Evolutionary conservation across 2,797 vertebrate species (phyloP), one percentile per base, ranked within the genome.

Genomic region (Hyperoplus lanceolatus): DNA sequence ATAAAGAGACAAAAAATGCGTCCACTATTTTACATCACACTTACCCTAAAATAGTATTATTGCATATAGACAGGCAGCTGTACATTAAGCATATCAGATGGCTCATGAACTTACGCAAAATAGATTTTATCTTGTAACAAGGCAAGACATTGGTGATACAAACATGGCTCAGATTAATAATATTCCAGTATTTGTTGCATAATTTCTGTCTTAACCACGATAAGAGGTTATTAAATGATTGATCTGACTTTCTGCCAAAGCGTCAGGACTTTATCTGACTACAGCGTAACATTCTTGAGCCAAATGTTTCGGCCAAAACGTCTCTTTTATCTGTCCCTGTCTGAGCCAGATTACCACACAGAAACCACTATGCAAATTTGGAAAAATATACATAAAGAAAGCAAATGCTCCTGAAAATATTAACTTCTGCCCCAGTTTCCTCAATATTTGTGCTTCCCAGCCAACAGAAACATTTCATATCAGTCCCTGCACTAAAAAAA

Each of bases 31-130:
- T 83, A 90, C 85, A 84, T 69, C 58, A 89, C 90, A 82, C 56
- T 58, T 48, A 64, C 18, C 50, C 73, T 85, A 70, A 75, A 81
- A 84, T 75, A 73, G 72, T 79, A 75, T 85, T 85, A 84, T 90
- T 90, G 88, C 87, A 79, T 89, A 81, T 86, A 73, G 86, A 92
- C 89, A 84, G 77, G 85, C 87, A 80, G 80, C 79, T 79, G 39
- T 60, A 82, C 76, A 69, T 70, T 16, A 89, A 89, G 78, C 79
- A 42, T 62, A 58, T 70, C 62, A 63, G 39, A 87, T 76, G 70
- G 42, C 66, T 75, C 39, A 75, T 68, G 57, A 60, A 55, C 10
- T 66, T 67, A 77, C 66, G 61, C 38, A 77, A 84, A 80, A 81
- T 36, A 63, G n/a, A 7, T 66, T 64, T 59, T n/a, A n/a, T 65